Conservation (phyloP, 2,797 vertebrate genomes). For the Pristis pectinata region DNA sequence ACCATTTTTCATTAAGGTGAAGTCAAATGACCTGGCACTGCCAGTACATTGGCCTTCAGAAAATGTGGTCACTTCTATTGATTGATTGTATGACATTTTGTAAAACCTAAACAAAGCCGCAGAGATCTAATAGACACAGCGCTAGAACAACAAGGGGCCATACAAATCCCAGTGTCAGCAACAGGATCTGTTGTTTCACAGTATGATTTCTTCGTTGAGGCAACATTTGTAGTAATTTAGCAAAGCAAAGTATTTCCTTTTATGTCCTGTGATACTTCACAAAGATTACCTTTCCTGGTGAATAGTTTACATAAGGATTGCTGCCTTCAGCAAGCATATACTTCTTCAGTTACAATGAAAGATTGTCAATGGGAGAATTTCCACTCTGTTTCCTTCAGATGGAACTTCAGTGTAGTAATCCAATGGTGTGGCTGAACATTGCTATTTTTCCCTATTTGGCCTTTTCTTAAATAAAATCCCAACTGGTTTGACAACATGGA, state of each 20-base stretch:
- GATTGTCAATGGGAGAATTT: background rate
- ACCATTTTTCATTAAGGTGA: constrained; percentile 41
- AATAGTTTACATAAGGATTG: constrained; percentile 6
- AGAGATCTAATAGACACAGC: constrained; percentile 54
- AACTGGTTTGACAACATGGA: background rate
- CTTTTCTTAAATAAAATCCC: background rate
- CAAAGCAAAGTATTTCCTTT: constrained; percentile 22
- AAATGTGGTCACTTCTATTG: background rate
- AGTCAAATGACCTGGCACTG: background rate
- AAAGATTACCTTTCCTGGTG: constrained; percentile 15
- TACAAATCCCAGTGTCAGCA: constrained; percentile 43
- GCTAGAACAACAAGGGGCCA: constrained; percentile 44
- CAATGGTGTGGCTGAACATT: background rate
- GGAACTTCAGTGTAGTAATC: background rate
- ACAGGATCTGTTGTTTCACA: constrained; percentile 39
- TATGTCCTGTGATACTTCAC: constrained; percentile 13
- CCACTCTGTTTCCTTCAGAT: background rate
- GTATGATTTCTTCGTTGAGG: constrained; percentile 37
- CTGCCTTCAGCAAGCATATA: background rate
- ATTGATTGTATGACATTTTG: constrained; percentile 37
- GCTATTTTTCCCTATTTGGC: background rate
- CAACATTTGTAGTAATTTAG: constrained; percentile 26
- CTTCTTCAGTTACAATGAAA: background rate
- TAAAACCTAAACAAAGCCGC: constrained; percentile 49
- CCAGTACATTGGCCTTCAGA: background rate